These are phyloP conservation scores for Lasiommata megera DNA, from an alignment of 2,888 invertebrate species.

Conservation along the genomic window DNA sequence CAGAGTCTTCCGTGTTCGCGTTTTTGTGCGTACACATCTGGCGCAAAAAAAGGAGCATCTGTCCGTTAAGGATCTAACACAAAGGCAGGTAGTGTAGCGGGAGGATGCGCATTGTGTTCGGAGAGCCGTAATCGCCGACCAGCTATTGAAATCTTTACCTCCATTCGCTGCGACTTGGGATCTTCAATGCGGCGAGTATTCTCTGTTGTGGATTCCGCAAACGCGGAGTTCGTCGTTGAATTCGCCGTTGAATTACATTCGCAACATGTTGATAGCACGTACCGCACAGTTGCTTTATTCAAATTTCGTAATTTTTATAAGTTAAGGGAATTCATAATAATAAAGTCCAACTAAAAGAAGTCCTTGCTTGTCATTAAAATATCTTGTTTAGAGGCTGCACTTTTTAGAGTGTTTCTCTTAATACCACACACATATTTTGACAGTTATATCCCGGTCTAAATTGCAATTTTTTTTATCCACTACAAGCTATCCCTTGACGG, in stretches of 20 bases:
- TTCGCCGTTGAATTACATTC: background rate
- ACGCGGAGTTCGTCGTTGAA: background rate
- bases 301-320: no score
- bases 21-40: slow-evolving; percentile 40
- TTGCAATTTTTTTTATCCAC: no score
- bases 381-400: no score
- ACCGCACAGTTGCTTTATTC: no score
- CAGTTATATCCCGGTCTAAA: no score
- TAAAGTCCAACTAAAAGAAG: no score
- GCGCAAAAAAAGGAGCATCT: slow-evolving; percentile 44
- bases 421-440: no score
- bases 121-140: slow-evolving; percentile 35
- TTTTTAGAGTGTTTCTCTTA: no score
- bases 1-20: slow-evolving; percentile 29
- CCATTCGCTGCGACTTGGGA: slow-evolving; percentile 21
- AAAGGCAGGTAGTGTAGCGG: slow-evolving; percentile 46
- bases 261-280: background rate
- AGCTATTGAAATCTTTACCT: slow-evolving; percentile 35
- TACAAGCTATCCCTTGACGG: no score
- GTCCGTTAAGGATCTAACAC: slow-evolving; percentile 41
- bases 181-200: background rate
- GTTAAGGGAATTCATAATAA: no score
- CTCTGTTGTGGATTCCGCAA: no score
- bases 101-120: slow-evolving; percentile 34
- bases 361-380: no score